These are phyloP conservation scores for Falco biarmicus DNA, from an alignment of 2,797 vertebrate genomes.

Conservation along the genomic window DNA sequence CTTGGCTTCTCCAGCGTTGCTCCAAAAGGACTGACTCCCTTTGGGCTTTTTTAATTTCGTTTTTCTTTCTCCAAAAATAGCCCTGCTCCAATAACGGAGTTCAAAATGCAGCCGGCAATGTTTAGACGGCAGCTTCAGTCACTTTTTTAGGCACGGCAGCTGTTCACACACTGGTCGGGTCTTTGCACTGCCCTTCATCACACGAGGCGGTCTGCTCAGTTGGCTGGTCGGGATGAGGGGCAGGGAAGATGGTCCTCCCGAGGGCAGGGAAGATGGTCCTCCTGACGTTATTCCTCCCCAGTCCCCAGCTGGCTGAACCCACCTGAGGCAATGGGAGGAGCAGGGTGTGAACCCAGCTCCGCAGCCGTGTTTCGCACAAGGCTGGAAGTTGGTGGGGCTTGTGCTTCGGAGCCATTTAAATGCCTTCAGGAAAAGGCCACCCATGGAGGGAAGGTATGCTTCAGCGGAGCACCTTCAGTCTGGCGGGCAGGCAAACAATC, in stretches of 20 bases:
- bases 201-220: neutral
- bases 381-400: neutral
- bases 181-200: neutral
- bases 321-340: neutral
- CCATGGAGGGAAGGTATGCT: neutral
- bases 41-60: neutral
- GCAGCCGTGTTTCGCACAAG: neutral
- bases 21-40: neutral
- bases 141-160: neutral
- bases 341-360: fast-evolving
- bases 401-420: neutral
- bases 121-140: neutral
- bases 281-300: neutral
- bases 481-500: neutral
- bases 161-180: neutral
- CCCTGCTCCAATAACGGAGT: neutral
- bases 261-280: too few species aligned
- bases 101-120: fast-evolving
- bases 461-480: neutral
- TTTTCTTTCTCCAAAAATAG: neutral
- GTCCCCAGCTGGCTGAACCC: neutral
- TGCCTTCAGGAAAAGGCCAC: neutral
- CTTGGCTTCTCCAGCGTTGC: neutral
- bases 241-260: neutral
- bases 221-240: neutral